Evolutionary conservation across 1,140 invertebrate species (phyloP).

Genomic region (Arctopsyche grandis): DNA sequence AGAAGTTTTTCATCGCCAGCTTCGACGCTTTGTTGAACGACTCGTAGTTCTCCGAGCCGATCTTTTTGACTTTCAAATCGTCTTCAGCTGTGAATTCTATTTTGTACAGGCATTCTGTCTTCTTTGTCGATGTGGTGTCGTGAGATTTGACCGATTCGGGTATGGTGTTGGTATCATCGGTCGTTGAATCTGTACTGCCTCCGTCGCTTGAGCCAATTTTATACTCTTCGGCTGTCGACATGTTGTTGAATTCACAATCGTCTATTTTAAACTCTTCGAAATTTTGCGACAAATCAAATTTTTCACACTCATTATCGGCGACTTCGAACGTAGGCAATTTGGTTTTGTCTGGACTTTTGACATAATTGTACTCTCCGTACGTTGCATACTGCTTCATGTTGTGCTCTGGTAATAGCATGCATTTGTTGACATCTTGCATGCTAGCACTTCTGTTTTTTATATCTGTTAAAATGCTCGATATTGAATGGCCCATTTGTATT

Average conservation of each 20-base stretch:
- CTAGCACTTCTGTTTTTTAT: slow-evolving; percentile 61
- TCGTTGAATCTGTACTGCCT: slow-evolving; percentile 69
- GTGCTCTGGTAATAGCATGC: slow-evolving; percentile 44
- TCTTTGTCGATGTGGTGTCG: slow-evolving; percentile 41
- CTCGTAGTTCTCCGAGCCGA: slow-evolving; percentile 57
- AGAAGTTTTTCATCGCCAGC: slow-evolving; percentile 48
- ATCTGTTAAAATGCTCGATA: slow-evolving; percentile 69
- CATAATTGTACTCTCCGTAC: slow-evolving; percentile 57
- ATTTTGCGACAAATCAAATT: slow-evolving; percentile 77
- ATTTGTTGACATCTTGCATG: slow-evolving; percentile 53
- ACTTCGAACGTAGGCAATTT: slow-evolving; percentile 51
- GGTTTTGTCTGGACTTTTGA: slow-evolving; percentile 55
- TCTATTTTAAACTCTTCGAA: slow-evolving; percentile 85
- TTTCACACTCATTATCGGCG: slow-evolving; percentile 64
- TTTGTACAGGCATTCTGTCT: slow-evolving; percentile 40
- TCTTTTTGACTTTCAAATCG: slow-evolving; percentile 55
- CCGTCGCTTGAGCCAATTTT: slow-evolving; percentile 67
- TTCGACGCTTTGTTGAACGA: slow-evolving; percentile 45
- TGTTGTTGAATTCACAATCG: slow-evolving; percentile 75
- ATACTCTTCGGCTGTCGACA: slow-evolving; percentile 65
- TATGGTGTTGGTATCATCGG: slow-evolving; percentile 57
- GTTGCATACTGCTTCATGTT: slow-evolving; percentile 47
- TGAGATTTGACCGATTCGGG: slow-evolving; percentile 42
- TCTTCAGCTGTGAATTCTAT: slow-evolving; percentile 53
- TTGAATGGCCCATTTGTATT: slow-evolving; percentile 69